Evolutionary conservation across 2,888 invertebrate species (phyloP), one percentile per base, ranked within the genome.

Genomic region (Scrobipalpa atriplicella): DNA sequence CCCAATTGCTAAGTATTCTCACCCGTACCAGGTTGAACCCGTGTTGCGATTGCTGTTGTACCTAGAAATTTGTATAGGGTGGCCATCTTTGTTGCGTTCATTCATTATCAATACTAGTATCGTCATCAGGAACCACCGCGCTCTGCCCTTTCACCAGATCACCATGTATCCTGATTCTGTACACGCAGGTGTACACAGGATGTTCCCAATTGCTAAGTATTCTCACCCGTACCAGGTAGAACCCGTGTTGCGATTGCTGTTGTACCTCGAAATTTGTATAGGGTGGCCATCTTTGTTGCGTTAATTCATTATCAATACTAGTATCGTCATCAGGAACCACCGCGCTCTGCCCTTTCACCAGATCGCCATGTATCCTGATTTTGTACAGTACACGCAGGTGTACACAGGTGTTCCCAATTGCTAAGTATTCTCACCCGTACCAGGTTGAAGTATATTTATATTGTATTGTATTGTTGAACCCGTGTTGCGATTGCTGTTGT

Each of bases 361-460:
- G 79, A 0, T 88, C 91, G 0, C 97, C 97, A 81, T 97, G 97
- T 2, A 97, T 94, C 71, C 97, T 92, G 73, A 97, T 93, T 69
- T 97, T 93, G n/a, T n/a, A n/a, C n/a, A n/a, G 80, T 97, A 97
- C 62, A 97, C 90, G 78, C 97, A 97, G 0, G 97, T 97, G 79
- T 95, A 96, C 6, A 94, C 93, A 0, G 93, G 86, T 96, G 94
- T 0, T 97, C 97, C 92, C 96, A 95, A 86, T 97, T 97, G 51
- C 94, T 94, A 43, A 94, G 80, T 97, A 29, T 29, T 29, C 5
- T 29, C 29, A 29, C 29, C 29, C 29, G 29, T 5, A 29, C 29
- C 29, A 29, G 5, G 29, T 29, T 3, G 75, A 90, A 94, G n/a
- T n/a, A n/a, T n/a, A n/a, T n/a, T n/a, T n/a, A n/a, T n/a, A n/a